Evolutionary conservation across 2,113 vertebrate species (phyloP).

Genomic region (Sorex fumeus): DNA sequence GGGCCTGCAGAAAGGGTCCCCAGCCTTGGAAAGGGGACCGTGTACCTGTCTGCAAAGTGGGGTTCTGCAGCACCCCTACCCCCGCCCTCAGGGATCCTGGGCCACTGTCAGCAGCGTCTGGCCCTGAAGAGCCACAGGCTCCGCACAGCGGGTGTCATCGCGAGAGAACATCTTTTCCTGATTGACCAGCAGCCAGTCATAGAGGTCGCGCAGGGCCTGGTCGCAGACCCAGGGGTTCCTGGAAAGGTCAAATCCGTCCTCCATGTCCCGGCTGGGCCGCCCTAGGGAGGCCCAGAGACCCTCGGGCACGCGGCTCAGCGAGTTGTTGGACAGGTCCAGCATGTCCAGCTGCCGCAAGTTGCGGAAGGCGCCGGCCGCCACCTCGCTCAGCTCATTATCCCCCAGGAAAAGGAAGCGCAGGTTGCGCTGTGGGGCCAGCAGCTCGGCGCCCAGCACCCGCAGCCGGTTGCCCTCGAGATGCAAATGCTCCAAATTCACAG

Average conservation of each 20-base stretch:
- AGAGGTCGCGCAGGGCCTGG: slow-evolving; percentile 83
- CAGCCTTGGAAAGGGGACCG: no score
- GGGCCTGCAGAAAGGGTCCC: no score
- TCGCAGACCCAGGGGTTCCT: slow-evolving; percentile 92
- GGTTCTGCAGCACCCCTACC: no score
- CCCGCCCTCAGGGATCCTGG: neutral
- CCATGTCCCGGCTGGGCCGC: slow-evolving; percentile 52
- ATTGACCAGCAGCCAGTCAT: slow-evolving; percentile 85
- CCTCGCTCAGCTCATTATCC: slow-evolving; percentile 85
- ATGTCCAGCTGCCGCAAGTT: slow-evolving; percentile 82
- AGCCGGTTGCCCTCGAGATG: slow-evolving; percentile 90
- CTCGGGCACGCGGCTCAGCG: slow-evolving; percentile 80
- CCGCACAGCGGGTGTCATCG: slow-evolving; percentile 78
- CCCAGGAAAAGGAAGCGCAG: slow-evolving; percentile 90
- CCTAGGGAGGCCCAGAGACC: slow-evolving; percentile 84
- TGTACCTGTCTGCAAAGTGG: no score
- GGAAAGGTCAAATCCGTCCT: slow-evolving; percentile 88
- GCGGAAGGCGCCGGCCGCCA: slow-evolving; percentile 85
- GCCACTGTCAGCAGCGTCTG: slow-evolving; percentile 59
- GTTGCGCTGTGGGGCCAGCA: slow-evolving; percentile 76
- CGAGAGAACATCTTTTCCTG: slow-evolving; percentile 73
- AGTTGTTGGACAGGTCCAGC: slow-evolving; percentile 91
- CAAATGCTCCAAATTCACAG: slow-evolving; percentile 87
- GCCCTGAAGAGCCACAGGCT: slow-evolving; percentile 78
- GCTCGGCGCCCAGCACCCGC: slow-evolving; percentile 55